These are phyloP conservation scores for Falco columbarius DNA, from an alignment of 2,797 vertebrate genomes.

Conservation along the genomic window DNA sequence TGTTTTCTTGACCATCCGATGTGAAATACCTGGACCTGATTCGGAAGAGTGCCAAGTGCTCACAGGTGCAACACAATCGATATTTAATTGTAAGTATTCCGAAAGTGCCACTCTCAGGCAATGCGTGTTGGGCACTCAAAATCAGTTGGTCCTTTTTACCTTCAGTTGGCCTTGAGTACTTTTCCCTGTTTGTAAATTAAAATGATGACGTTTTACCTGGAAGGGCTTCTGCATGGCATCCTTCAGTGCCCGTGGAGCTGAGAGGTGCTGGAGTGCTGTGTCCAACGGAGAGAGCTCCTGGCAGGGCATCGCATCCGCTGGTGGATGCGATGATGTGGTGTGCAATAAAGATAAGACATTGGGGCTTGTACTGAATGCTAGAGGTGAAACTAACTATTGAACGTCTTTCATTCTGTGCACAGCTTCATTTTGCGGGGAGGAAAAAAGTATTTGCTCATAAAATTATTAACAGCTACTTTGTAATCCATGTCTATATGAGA, in stretches of 20 bases:
- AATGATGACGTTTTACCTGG: neutral
- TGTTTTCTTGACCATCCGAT: neutral
- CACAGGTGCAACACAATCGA: neutral
- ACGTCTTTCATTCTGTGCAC: neutral
- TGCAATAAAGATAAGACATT: accelerated
- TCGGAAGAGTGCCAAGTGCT: neutral
- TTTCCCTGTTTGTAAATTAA: neutral
- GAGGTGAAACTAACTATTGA: neutral
- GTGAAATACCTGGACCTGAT: neutral
- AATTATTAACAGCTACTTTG: neutral
- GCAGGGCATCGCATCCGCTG: neutral
- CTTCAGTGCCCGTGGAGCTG: neutral
- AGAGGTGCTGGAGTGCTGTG: neutral
- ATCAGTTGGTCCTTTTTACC: neutral
- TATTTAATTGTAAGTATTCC: neutral
- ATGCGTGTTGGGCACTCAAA: accelerated
- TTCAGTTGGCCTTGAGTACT: neutral
- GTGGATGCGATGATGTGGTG: neutral
- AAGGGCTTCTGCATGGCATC: neutral
- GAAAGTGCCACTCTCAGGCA: accelerated
- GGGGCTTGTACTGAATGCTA: neutral
- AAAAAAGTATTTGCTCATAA: neutral
- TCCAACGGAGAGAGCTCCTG: neutral
- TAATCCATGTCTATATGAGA: neutral
- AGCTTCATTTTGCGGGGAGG: neutral